Percentiles rank a stretch among this genome's conserved stretches.
Conservation (phyloP, 2,113 vertebrate species). For the Fulmarus glacialis region DNA sequence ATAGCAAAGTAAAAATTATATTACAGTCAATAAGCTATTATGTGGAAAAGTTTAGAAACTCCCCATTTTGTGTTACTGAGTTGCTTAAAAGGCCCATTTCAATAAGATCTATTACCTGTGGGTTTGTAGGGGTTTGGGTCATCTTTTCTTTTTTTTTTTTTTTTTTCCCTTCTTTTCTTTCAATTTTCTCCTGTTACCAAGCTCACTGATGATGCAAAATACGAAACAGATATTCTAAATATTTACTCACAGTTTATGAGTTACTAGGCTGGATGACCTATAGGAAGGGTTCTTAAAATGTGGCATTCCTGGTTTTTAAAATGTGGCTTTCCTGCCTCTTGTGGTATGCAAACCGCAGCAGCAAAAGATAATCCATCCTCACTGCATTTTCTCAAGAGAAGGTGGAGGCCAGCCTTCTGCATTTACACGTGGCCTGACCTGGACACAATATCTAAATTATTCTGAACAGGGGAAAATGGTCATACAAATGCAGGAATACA, state of each 20-base stretch:
- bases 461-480: not conserved
- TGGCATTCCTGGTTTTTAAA: not conserved
- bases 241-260: not conserved
- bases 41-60: not conserved
- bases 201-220: not conserved
- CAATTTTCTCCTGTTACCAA: not conserved
- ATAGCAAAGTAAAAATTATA: not conserved
- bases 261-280: not conserved
- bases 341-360: not conserved
- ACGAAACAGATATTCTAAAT: not conserved
- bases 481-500: not conserved
- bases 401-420: not conserved
- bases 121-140: not conserved
- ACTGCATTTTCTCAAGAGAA: not conserved
- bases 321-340: not conserved
- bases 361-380: not conserved
- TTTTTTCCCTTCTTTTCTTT: not conserved
- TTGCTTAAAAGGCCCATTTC: not conserved
- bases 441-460: not conserved
- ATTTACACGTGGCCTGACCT: not conserved
- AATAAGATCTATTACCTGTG: not conserved
- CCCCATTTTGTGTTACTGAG: not conserved
- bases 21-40: not conserved
- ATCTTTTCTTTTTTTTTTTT: too few species aligned
- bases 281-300: not conserved